Percentiles rank a stretch among this genome's conserved stretches.
phyloP scores from a whole-genome alignment of 2,113 vertebrate species.

The Myrmophylax atrothorax region DNA sequence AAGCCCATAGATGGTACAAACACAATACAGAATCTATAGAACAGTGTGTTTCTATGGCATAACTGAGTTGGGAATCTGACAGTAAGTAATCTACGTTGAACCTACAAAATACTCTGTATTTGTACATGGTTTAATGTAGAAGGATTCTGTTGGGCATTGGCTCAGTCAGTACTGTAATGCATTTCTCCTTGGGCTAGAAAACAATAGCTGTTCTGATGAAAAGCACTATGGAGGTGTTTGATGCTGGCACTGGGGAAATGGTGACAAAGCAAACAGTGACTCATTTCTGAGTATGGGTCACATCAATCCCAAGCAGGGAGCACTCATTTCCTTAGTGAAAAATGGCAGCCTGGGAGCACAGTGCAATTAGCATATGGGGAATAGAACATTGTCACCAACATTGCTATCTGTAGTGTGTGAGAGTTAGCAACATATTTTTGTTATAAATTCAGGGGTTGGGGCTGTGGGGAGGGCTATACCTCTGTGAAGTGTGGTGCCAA shows the following conservation, averaged over 20 bases:
- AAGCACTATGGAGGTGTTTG: neutral
- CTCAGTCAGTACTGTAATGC: neutral
- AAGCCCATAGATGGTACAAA: neutral
- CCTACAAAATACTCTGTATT: neutral
- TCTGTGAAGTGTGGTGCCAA: neutral
- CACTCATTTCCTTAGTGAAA: neutral
- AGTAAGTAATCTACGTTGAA: neutral
- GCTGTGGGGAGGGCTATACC: neutral
- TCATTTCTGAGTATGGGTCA: neutral
- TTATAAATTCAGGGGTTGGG: neutral
- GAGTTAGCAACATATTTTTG: neutral
- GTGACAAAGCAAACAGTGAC: neutral
- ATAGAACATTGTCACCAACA: neutral
- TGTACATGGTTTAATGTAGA: neutral
- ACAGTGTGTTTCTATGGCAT: neutral
- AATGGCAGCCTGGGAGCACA: neutral
- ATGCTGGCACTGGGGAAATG: neutral
- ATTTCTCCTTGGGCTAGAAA: neutral
- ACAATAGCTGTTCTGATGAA: neutral
- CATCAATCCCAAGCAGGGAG: neutral
- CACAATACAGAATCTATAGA: neutral
- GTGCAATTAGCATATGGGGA: neutral
- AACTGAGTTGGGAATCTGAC: neutral
- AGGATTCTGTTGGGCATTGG: neutral
- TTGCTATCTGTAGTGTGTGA: neutral